These are phyloP conservation scores for Scaptodrosophila lebanonensis DNA, from an alignment of 1,140 invertebrate genomes.

Conservation along the genomic window DNA sequence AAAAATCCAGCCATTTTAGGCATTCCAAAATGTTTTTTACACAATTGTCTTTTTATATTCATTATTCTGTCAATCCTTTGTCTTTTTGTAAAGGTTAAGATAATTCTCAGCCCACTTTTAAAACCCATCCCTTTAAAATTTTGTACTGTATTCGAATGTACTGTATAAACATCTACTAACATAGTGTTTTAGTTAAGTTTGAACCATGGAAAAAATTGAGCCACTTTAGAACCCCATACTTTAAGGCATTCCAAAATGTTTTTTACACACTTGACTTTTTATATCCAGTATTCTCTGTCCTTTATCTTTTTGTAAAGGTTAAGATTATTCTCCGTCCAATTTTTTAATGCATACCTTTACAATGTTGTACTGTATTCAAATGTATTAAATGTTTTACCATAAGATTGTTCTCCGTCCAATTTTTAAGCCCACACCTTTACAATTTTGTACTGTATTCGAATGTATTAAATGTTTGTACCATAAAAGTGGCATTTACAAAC, in stretches of 20 bases:
- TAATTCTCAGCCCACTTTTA: too few species aligned
- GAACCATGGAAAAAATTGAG: constrained; percentile 13
- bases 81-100: too few species aligned
- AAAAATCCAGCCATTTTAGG: constrained; percentile 17
- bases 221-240: too few species aligned
- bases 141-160: constrained; percentile 48
- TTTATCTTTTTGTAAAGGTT: constrained; percentile 7
- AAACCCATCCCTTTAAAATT: too few species aligned
- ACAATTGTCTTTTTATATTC: too few species aligned
- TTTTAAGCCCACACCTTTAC: constrained; percentile 5
- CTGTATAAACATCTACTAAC: constrained; percentile 70
- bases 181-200: constrained; percentile 55
- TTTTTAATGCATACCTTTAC: constrained; percentile 1
- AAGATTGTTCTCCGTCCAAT: constrained; percentile 10
- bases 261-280: constrained; percentile 21
- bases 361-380: constrained; percentile 24
- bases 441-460: constrained; percentile 26
- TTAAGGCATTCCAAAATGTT: constrained; percentile 17
- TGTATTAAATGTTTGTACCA: constrained; percentile 25
- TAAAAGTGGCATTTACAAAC: not conserved
- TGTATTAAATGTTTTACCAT: constrained; percentile 30
- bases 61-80: too few species aligned
- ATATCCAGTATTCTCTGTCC: constrained; percentile 7
- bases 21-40: constrained; percentile 12
- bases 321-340: constrained; percentile 7